Evolutionary conservation across 2,888 invertebrate genomes (phyloP).

Genomic region (Hirtodrosophila trivittata): DNA sequence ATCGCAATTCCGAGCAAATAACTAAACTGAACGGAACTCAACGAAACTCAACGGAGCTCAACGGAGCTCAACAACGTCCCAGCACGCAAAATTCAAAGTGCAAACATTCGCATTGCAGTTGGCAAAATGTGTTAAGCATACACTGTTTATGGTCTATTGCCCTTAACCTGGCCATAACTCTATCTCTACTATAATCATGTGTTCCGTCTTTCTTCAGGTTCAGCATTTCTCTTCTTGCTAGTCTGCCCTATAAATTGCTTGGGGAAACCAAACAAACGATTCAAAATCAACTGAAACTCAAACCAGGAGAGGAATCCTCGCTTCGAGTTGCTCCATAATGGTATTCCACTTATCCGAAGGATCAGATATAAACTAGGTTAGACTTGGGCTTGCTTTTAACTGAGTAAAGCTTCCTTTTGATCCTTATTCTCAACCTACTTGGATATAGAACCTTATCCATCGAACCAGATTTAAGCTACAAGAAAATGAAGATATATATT

Average conservation of each 20-base stretch:
- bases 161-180: slow-evolving; percentile 69
- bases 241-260: slow-evolving; percentile 66
- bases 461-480: no score
- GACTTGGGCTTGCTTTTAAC: no score
- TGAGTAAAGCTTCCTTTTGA: no score
- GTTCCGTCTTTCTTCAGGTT: slow-evolving; percentile 10
- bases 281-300: slow-evolving; percentile 68
- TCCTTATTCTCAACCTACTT: no score
- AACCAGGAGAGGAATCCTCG: slow-evolving; percentile 46
- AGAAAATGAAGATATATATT: no score
- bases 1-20: slow-evolving; percentile 33
- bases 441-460: no score
- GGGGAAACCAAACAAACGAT: slow-evolving; percentile 74
- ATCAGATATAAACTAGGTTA: no score
- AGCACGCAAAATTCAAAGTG: slow-evolving; percentile 43
- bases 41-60: no score
- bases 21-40: no score
- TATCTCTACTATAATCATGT: slow-evolving; percentile 47
- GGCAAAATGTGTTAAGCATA: slow-evolving; percentile 69
- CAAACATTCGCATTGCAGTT: slow-evolving; percentile 75
- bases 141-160: slow-evolving; percentile 57
- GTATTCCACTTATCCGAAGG: no score
- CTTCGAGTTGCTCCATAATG: slow-evolving; percentile 30
- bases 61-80: no score
- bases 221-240: no score